These are phyloP conservation scores for Catostomus latipinnis DNA, from an alignment of 2,797 vertebrate genomes.

Conservation along the genomic window DNA sequence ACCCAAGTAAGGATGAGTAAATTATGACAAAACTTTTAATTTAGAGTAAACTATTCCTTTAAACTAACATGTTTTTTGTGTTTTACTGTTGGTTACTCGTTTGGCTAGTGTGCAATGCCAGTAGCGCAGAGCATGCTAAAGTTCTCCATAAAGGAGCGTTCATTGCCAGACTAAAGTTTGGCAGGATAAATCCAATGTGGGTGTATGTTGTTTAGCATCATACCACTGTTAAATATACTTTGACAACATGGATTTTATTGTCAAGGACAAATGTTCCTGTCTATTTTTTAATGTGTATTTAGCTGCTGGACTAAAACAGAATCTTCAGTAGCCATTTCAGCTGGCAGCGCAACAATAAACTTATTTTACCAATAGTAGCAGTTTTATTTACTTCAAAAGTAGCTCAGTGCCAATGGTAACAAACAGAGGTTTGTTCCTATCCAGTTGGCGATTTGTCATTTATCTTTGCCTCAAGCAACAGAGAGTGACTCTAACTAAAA, in stretches of 20 bases:
- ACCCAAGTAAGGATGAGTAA: too few species aligned
- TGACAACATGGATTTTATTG: constrained; percentile 30
- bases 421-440: constrained; percentile 33
- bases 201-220: constrained; percentile 14
- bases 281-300: neutral
- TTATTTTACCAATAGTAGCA: constrained; percentile 1
- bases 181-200: constrained; percentile 26
- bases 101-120: neutral
- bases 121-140: neutral
- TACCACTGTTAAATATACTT: constrained; percentile 18
- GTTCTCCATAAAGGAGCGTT: neutral
- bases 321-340: constrained; percentile 18
- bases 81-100: neutral
- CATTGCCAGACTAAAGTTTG: neutral
- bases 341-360: constrained; percentile 25
- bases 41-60: too few species aligned
- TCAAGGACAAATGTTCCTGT: constrained; percentile 17
- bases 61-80: too few species aligned
- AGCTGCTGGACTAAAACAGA: neutral
- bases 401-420: constrained; percentile 31
- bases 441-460: neutral
- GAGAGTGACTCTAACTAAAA: neutral
- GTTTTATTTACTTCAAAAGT: constrained; percentile 32
- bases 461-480: constrained; percentile 14
- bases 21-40: too few species aligned